These are phyloP conservation scores for Salticus scenicus DNA, from an alignment of 2,888 invertebrate genomes.

Conservation along the genomic window DNA sequence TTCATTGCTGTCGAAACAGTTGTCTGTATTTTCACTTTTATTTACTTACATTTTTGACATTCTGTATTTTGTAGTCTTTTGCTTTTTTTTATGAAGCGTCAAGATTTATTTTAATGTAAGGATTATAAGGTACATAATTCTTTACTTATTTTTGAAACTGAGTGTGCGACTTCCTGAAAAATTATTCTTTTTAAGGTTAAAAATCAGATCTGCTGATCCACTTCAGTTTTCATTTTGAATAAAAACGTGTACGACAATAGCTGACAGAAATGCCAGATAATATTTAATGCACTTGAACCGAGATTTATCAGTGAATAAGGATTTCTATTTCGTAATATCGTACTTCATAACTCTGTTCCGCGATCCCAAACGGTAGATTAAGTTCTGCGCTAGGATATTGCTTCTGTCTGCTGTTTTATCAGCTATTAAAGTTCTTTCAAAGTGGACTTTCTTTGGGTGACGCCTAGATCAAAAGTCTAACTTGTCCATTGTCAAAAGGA, in stretches of 20 bases:
- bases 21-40: no score
- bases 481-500: slow-evolving; percentile 14
- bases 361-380: slow-evolving; percentile 23
- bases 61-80: no score
- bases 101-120: no score
- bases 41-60: no score
- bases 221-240: no score
- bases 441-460: background rate
- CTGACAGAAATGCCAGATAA: background rate
- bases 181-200: no score
- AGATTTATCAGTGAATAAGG: background rate
- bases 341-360: slow-evolving; percentile 10
- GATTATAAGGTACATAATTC: no score
- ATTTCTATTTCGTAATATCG: background rate
- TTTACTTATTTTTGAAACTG: no score
- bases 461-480: slow-evolving; percentile 16
- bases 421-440: slow-evolving; percentile 9
- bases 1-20: no score
- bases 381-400: background rate
- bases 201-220: no score
- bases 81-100: no score
- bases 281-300: background rate
- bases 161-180: no score
- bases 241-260: background rate
- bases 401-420: slow-evolving; percentile 18